Conservation (phyloP, 2,888 invertebrate species). For the Heliconius hortense region DNA sequence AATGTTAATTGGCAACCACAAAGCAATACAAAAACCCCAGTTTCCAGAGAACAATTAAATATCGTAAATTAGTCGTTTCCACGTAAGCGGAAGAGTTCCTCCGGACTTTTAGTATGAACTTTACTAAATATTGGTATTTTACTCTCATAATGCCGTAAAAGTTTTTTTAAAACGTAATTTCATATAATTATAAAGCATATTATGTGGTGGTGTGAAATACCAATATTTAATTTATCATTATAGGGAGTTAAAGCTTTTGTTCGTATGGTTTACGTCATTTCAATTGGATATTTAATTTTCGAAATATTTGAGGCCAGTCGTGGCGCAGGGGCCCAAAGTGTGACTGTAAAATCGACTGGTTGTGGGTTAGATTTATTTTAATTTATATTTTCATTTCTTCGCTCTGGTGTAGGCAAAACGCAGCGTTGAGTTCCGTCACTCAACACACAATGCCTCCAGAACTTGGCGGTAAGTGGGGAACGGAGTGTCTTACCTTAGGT, state of each 20-base stretch:
- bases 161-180: constrained; percentile 13
- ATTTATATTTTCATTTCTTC: no score
- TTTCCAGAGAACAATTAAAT: constrained; percentile 7
- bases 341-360: no score
- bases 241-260: not conserved
- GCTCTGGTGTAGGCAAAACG: no score
- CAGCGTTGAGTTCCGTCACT: no score
- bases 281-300: not conserved
- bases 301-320: no score
- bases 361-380: no score
- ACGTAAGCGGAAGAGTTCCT: constrained; percentile 3
- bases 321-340: no score
- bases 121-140: constrained; percentile 28
- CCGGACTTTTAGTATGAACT: constrained; percentile 24
- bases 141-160: constrained; percentile 19
- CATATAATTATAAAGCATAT: not conserved
- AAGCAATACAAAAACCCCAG: constrained; percentile 6
- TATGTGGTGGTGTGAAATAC: not conserved
- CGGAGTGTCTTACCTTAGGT: no score
- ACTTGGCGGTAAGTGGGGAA: no score
- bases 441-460: no score
- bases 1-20: constrained; percentile 21
- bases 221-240: not conserved
- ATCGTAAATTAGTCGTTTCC: constrained; percentile 20
- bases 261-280: not conserved